Evolutionary conservation across 2,888 invertebrate species (phyloP), one percentile per base, ranked within the genome.

Genomic region (Cremastinae sp.): DNA sequence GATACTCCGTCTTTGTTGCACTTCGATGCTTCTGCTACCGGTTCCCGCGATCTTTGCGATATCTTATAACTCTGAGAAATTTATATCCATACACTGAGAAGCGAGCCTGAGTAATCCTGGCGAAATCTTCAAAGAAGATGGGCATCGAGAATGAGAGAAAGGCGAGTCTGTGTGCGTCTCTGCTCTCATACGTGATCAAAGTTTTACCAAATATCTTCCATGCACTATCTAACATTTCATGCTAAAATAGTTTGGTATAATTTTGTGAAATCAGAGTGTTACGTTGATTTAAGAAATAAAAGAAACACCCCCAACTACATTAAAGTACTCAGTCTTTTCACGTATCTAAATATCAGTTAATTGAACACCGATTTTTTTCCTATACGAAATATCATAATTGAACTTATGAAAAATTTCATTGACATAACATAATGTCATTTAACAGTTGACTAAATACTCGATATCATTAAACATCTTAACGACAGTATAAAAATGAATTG

Each of bases 61-160:
- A 59, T 69, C 69, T 45, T 45, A 73, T 73, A 76, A 47, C 65
- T 47, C 45, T 59, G 41, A 69, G 41, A 69, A 38, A 69, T 69
- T 18, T 68, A 51, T 68, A 68, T 69, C 59, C 53, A 69, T 61
- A 54, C 69, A 61, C 41, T 28, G 49, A 41, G 45, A 43, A 53
- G 59, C 3, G 34, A 16, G 49, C 18, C 47, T 41, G 64, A 73
- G 73, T 72, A 73, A 65, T 73, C 59, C 64, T 36, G 53, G 38
- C 59, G 45, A 65, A 75, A 65, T 68, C 47, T 65, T 65, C 45
- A 54, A 59, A 59, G 45, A 18, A 59, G 64, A 22, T 38, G 2
- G 28, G 20, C 12, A 22, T 18, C 10, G 9, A 12, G 28, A 7
- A 14, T 18, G 36, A 45, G 34, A 8, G 18, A 12, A 53, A 20